These are phyloP conservation scores for Agonopterix subpropinquella DNA, from an alignment of 2,888 invertebrate genomes.

Conservation along the genomic window DNA sequence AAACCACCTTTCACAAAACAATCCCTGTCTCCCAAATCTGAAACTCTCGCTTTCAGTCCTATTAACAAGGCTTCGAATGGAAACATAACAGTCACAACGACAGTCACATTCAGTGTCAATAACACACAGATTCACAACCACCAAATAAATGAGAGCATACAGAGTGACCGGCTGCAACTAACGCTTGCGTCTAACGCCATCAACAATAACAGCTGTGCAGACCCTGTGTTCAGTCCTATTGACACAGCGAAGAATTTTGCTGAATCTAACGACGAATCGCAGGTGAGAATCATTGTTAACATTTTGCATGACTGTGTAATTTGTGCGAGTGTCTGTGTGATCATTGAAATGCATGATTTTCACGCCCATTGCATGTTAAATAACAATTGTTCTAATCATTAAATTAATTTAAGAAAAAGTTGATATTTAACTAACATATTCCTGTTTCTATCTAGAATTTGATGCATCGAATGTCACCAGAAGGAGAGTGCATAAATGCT, in stretches of 20 bases:
- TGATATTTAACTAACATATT: conserved; percentile 32
- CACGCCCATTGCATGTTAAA: neutral
- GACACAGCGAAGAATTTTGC: conserved; percentile 48
- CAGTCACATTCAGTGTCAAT: conserved; percentile 88
- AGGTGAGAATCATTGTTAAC: conserved; percentile 48
- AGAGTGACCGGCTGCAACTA: conserved; percentile 68
- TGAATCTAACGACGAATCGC: conserved; percentile 54
- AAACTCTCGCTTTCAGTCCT: conserved; percentile 56
- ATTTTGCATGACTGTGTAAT: conserved; percentile 34
- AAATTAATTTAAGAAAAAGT: neutral
- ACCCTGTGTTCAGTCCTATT: conserved; percentile 49
- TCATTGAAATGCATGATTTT: conserved; percentile 11
- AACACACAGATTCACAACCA: conserved; percentile 72
- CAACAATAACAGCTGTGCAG: conserved; percentile 59
- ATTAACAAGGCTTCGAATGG: conserved; percentile 73
- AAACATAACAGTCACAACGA: conserved; percentile 90
- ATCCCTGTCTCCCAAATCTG: conserved; percentile 62
- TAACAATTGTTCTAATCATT: neutral
- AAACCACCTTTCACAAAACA: conserved; percentile 80
- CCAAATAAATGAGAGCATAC: conserved; percentile 66
- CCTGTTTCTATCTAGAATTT: conserved; percentile 76
- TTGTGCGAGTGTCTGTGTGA: conserved; percentile 22
- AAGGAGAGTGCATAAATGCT: conserved; percentile 78
- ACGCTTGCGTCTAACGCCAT: conserved; percentile 70
- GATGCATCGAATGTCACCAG: conserved; percentile 82